Evolutionary conservation across 2,113 vertebrate genomes (phyloP).

Genomic region (Ranitomeya variabilis): DNA sequence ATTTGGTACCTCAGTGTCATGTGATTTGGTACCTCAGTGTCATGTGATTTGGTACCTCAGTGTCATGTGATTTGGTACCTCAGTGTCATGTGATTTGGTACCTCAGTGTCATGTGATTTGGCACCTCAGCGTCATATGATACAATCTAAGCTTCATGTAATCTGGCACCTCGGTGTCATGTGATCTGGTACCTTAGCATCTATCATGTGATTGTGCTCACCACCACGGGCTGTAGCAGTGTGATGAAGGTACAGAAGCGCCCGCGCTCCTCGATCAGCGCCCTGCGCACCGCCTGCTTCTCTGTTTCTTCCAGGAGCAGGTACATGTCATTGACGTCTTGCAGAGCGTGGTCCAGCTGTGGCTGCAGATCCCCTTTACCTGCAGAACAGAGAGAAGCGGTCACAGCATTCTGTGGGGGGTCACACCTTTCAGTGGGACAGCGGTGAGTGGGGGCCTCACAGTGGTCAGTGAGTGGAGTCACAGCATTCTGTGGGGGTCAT

Average conservation of each 20-base stretch:
- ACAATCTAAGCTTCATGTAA: no score
- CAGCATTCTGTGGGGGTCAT: slow-evolving; percentile 15
- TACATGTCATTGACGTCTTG: slow-evolving; percentile 97
- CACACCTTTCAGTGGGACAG: not conserved
- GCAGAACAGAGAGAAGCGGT: slow-evolving; percentile 17
- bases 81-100: not conserved
- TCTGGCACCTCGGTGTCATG: not conserved
- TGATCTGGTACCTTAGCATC: no score
- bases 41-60: not conserved
- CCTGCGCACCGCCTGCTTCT: slow-evolving; percentile 95
- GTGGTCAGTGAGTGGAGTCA: not conserved
- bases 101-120: no score
- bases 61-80: not conserved
- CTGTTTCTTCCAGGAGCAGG: slow-evolving; percentile 94
- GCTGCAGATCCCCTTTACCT: slow-evolving; percentile 95
- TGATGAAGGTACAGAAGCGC: slow-evolving; percentile 93
- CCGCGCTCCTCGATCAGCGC: slow-evolving; percentile 93
- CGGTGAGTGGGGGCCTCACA: not conserved
- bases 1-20: not conserved
- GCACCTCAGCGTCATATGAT: no score
- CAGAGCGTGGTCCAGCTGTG: slow-evolving; percentile 94
- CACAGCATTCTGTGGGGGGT: slow-evolving; percentile 13
- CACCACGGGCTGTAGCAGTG: slow-evolving; percentile 92
- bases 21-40: no score
- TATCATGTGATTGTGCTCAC: slow-evolving; percentile 70